phyloP scores from a whole-genome alignment of 2,888 invertebrate genomes.

The Cancer borealis region DNA sequence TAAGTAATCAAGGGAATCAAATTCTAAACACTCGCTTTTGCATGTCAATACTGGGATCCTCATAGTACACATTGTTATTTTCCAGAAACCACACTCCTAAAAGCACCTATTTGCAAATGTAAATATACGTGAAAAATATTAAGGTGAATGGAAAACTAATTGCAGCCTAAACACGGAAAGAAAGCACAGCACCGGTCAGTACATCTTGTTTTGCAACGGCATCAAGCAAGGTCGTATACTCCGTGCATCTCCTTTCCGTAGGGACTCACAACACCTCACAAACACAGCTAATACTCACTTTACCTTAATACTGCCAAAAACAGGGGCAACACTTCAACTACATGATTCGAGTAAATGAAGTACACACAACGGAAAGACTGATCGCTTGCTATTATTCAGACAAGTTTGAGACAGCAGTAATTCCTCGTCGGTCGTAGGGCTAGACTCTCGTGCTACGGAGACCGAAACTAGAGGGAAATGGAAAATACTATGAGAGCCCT shows the following conservation, averaged over 20 bases:
- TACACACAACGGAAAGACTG: not conserved
- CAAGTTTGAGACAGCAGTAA: not conserved
- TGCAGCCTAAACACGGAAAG: constrained; percentile 10
- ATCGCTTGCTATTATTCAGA: constrained; percentile 18
- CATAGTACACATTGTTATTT: not conserved
- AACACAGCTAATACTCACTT: not conserved
- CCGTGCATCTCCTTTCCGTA: not conserved
- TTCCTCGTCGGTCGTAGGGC: not conserved
- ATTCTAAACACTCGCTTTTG: not conserved
- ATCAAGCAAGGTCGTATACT: not conserved
- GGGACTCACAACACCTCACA: not conserved
- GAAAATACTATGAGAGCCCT: constrained; percentile 20
- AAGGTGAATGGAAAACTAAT: not conserved
- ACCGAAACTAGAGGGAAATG: not conserved
- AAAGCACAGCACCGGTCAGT: not conserved
- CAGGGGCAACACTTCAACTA: not conserved
- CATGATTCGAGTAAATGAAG: not conserved
- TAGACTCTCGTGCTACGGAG: constrained; percentile 8
- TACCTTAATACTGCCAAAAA: not conserved
- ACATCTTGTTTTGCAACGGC: not conserved
- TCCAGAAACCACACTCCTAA: not conserved
- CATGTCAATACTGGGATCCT: not conserved
- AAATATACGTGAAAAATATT: not conserved
- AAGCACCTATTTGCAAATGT: not conserved
- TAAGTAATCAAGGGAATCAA: not conserved